Evolutionary conservation across 2,797 vertebrate species (phyloP).

Genomic region (Neomorphus geoffroyi): DNA sequence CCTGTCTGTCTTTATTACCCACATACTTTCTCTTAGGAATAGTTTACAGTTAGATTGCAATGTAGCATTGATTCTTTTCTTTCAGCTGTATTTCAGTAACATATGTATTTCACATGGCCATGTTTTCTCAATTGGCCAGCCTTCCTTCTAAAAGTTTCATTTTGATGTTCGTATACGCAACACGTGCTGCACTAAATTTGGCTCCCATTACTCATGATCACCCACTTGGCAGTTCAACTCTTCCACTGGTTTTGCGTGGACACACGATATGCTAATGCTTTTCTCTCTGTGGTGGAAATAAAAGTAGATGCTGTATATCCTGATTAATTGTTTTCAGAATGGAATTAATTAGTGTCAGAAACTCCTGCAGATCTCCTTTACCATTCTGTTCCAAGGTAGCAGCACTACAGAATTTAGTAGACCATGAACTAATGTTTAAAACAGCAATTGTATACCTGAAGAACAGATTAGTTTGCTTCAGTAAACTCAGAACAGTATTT

Average conservation of each 20-base stretch:
- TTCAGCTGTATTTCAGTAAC: not conserved
- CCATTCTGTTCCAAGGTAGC: not conserved
- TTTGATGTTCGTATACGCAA: not conserved
- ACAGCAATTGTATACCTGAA: not conserved
- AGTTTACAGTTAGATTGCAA: not conserved
- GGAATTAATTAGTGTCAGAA: conserved; percentile 11
- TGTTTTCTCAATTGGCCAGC: not conserved
- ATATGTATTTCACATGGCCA: not conserved
- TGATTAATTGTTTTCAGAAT: not conserved
- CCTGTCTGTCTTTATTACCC: not conserved
- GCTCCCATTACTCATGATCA: not conserved
- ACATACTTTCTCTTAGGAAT: not conserved
- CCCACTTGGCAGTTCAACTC: not conserved
- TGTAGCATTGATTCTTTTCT: not conserved
- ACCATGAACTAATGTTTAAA: not conserved
- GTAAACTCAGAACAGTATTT: not conserved
- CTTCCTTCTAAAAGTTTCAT: not conserved
- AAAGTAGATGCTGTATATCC: not conserved
- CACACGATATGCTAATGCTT: not conserved
- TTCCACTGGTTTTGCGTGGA: not conserved
- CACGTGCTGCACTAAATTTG: not conserved
- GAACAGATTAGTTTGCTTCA: not conserved
- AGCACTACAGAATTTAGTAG: not conserved
- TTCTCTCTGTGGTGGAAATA: not conserved
- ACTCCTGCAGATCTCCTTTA: not conserved